Conservation (phyloP, 2,888 invertebrate species). For the Zaprionus bogoriensis region DNA sequence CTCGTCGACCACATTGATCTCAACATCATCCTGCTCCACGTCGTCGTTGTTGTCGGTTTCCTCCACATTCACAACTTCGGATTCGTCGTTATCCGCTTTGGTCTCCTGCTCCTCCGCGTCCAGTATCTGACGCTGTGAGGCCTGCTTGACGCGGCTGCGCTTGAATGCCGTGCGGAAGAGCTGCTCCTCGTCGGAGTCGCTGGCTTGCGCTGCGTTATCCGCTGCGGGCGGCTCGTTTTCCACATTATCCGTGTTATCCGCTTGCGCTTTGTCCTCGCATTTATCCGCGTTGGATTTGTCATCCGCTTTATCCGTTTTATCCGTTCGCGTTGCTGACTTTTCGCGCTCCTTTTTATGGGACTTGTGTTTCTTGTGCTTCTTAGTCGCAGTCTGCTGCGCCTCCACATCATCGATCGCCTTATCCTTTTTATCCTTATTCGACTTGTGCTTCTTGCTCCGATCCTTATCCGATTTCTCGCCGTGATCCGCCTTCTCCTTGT, state of each 20-base stretch:
- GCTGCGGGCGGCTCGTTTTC: constrained; percentile 31
- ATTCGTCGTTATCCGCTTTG: not conserved
- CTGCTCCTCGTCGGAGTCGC: not conserved
- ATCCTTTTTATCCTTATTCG: constrained; percentile 4
- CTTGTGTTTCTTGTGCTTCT: not conserved
- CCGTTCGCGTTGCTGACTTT: not conserved
- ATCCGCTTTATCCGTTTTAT: not conserved
- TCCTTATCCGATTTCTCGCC: not conserved
- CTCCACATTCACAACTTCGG: not conserved
- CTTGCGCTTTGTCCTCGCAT: not conserved
- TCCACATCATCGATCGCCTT: too few species aligned
- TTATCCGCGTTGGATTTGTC: not conserved
- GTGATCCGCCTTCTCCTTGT: not conserved
- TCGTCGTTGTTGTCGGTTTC: not conserved
- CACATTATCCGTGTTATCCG: constrained; percentile 18
- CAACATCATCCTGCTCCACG: not conserved
- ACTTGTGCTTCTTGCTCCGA: not conserved
- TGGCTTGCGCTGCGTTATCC: not conserved
- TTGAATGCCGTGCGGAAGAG: too few species aligned
- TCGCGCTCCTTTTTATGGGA: not conserved
- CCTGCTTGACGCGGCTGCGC: too few species aligned
- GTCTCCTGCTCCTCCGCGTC: not conserved
- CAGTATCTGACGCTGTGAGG: too few species aligned
- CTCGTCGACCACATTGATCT: not conserved
- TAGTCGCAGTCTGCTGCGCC: too few species aligned